Conservation (phyloP, 2,113 vertebrate genomes). For the Sylvietta virens region DNA sequence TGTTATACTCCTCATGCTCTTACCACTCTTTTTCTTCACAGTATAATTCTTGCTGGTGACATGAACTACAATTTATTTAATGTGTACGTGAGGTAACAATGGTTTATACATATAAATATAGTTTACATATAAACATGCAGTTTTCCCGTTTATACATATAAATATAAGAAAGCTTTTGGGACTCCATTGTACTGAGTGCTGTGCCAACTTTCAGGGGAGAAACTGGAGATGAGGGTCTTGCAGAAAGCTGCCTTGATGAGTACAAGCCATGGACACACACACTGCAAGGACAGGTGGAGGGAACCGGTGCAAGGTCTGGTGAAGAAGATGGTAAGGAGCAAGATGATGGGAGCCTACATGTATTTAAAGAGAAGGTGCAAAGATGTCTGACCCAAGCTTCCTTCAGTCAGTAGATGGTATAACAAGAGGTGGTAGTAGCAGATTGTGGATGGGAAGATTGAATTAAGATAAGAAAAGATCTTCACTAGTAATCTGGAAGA, state of each 20-base stretch:
- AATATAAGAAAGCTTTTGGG: not conserved
- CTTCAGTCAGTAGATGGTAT: not conserved
- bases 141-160: not conserved
- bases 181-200: not conserved
- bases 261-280: not conserved
- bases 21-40: not conserved
- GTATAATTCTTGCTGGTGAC: not conserved
- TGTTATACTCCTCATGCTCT: not conserved
- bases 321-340: not conserved
- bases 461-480: not conserved
- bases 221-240: not conserved
- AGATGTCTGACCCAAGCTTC: not conserved
- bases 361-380: not conserved
- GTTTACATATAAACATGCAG: not conserved
- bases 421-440: not conserved
- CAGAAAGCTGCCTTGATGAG: not conserved
- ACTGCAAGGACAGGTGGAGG: not conserved
- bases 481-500: not conserved
- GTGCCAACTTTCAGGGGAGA: not conserved
- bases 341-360: fast-evolving
- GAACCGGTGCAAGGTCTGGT: not conserved
- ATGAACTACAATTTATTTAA: not conserved
- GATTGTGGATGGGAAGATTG: not conserved
- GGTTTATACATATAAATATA: not conserved
- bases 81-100: not conserved